phyloP scores from a whole-genome alignment of 2,113 vertebrate species.

The Heptranchias perlo region DNA sequence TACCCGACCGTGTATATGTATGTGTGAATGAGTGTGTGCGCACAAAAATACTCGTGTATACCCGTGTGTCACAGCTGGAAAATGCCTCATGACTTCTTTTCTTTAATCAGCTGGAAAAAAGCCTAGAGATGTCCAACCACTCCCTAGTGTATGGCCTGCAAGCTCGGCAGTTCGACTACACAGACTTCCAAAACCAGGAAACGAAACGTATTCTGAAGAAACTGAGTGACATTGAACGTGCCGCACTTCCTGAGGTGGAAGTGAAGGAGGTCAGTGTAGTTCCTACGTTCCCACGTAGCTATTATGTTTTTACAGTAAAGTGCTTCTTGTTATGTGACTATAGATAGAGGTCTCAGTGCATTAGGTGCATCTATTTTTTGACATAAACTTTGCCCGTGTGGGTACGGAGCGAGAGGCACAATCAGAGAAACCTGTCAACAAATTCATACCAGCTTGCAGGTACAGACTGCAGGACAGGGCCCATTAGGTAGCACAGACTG shows the following conservation, averaged over 20 bases:
- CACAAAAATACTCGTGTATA: not conserved
- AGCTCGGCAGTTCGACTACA: conserved; percentile 74
- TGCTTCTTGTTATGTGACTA: not conserved
- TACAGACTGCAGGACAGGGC: not conserved
- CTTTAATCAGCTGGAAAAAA: conserved; percentile 69
- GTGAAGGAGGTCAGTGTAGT: conserved; percentile 71
- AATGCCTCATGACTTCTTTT: not conserved
- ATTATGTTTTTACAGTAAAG: not conserved
- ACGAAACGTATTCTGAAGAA: conserved; percentile 75
- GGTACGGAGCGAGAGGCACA: not conserved
- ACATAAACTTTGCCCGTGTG: not conserved
- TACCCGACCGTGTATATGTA: not conserved
- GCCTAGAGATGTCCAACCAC: conserved; percentile 73
- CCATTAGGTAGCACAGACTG: not conserved
- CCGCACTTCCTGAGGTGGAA: conserved; percentile 61
- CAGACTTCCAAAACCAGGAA: conserved; percentile 71
- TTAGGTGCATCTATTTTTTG: not conserved
- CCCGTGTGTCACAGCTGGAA: not conserved
- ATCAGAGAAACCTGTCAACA: not conserved
- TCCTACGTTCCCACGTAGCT: no score
- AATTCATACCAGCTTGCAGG: not conserved
- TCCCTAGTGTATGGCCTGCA: conserved; percentile 65
- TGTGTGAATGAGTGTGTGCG: not conserved
- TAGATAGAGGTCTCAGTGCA: not conserved
- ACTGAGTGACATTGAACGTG: conserved; percentile 79